Evolutionary conservation across 2,113 vertebrate genomes (phyloP), one percentile per base, ranked within the genome.

Genomic region (Microcebus lehilahytsara): DNA sequence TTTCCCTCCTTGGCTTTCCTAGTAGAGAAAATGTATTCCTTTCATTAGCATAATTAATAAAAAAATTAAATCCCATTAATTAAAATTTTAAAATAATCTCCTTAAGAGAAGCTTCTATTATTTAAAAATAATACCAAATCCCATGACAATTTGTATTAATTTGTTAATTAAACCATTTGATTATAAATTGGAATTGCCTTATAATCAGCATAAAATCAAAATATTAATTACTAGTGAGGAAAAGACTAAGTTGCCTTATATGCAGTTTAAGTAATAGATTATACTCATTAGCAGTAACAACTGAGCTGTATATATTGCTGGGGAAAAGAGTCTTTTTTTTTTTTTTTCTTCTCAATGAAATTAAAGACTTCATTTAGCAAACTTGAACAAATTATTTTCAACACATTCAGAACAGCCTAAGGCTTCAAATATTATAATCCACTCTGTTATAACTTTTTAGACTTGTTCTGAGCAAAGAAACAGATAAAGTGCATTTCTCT

Each of bases 21-120:
- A 53, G 4, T 22, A 83, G 9, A 93, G 67, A 83, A 34, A 74
- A 77, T 81, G 20, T 32, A 60, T 85, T 46, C 4, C 9, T 85
- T 60, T 91, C 42, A 46, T 49, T 58, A 69, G 46, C 46, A 46
- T 46, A 46, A 46, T 46, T 46, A 46, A 46, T 46, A 46, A 46
- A 46, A 46, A 46, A 67, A 51, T 53, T 71, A 92, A 77, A 53
- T 58, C 30, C 6, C 6, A 67, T 69, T 66, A 80, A 71, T 91
- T 81, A 81, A 19, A 89, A 93, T 56, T 94, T 91, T 92, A 79
- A 79, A 92, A 79, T 64, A 86, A 87, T 17, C 74, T 71, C 32
- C 22, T 83, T 23, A 46, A 89, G 40, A 89, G 91, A 81, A 77
- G 37, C 19, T 14, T 86, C 5, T 25, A 11, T 40, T 75, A 51